Conservation (phyloP, 2,113 vertebrate species). For the Chiloscyllium plagiosum region DNA sequence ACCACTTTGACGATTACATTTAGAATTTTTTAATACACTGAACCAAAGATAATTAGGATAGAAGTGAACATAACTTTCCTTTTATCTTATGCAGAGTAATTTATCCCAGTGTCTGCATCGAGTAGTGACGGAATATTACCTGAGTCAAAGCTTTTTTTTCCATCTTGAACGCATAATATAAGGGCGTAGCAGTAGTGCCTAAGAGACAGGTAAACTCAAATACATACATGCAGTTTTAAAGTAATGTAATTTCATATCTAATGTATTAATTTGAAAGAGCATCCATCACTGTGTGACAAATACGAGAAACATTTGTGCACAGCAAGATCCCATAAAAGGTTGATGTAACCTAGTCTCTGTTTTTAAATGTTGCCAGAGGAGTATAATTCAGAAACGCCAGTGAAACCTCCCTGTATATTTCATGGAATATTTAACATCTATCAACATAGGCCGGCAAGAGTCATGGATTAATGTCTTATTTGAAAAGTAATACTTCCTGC, state of each 20-base stretch:
- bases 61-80: conserved; percentile 56
- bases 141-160: background rate
- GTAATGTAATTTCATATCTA: background rate
- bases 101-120: background rate
- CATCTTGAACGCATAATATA: background rate
- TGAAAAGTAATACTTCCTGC: background rate
- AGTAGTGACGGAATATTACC: background rate
- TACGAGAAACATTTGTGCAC: background rate
- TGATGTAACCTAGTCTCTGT: background rate
- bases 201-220: background rate
- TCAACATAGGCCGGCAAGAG: background rate
- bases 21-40: conserved; percentile 69
- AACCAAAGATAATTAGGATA: conserved; percentile 68
- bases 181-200: background rate
- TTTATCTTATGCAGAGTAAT: conserved; percentile 39
- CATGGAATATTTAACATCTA: background rate
- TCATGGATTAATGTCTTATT: background rate
- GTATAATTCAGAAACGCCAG: background rate
- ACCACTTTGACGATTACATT: conserved; percentile 65
- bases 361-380: background rate
- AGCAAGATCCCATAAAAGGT: background rate
- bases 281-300: too few relatives aligned
- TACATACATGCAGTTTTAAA: background rate
- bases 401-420: background rate
- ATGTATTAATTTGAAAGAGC: background rate